A percentile compares a stretch with the other conserved stretches of the same genome.
These are phyloP conservation scores for Chamaetylas fuelleborni DNA, from an alignment of 2,113 vertebrate species.

Conservation along the genomic window DNA sequence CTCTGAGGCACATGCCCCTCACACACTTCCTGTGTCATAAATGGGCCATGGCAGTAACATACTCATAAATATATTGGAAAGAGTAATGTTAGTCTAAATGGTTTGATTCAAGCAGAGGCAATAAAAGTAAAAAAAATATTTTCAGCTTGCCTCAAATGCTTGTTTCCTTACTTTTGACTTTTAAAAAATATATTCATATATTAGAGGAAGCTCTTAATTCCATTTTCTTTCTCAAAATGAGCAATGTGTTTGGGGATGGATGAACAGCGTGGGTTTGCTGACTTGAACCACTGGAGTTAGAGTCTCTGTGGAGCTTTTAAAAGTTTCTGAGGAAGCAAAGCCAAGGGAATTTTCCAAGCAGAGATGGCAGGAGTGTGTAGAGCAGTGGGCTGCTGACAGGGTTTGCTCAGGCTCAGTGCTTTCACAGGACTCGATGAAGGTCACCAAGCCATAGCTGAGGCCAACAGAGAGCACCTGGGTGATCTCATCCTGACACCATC, in stretches of 20 bases:
- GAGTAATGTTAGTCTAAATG: constrained; percentile 1
- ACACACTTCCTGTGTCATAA: constrained; percentile 3
- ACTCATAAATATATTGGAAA: constrained; percentile 15
- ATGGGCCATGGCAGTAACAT: constrained; percentile 15
- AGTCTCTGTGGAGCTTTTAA: not conserved
- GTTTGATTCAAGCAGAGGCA: not conserved
- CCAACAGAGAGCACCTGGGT: not conserved
- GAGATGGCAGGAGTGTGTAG: not conserved
- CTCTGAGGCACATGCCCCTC: not conserved
- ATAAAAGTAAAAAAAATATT: not conserved
- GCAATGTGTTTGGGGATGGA: not conserved
- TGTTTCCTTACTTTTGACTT: not conserved
- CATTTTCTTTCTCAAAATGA: constrained; percentile 9
- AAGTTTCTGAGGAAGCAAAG: constrained; percentile 18
- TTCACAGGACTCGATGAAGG: not conserved
- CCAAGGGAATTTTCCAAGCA: constrained; percentile 2
- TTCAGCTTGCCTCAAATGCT: not conserved
- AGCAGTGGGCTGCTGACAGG: not conserved
- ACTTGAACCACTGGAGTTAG: not conserved
- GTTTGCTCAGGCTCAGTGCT: not conserved
- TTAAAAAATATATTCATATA: not conserved
- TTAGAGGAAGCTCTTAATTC: not conserved
- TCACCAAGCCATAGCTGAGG: not conserved
- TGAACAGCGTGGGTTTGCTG: not conserved
- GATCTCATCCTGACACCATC: not conserved